phyloP scores from a whole-genome alignment of 2,888 invertebrate genomes.

The Myopa testacea region DNA sequence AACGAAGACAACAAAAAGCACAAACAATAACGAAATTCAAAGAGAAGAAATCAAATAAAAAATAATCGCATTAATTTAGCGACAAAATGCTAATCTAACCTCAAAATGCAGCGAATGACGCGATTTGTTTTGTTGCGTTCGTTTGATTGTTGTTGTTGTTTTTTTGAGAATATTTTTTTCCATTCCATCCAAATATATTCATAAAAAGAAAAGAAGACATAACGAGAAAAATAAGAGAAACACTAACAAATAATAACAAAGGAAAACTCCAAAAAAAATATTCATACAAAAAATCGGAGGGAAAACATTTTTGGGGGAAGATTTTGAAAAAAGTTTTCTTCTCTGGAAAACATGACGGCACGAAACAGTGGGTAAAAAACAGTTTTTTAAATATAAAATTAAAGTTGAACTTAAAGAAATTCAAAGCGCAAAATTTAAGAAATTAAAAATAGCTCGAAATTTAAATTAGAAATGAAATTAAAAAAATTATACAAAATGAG shows the following conservation, averaged over 20 bases:
- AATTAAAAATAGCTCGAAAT: background rate
- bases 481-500: too few species aligned
- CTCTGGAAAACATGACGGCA: background rate
- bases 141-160: background rate
- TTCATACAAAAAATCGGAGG: too few species aligned
- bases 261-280: background rate
- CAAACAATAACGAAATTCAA: background rate
- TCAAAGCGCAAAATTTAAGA: background rate
- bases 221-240: background rate
- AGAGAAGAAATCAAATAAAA: background rate
- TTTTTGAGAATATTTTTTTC: background rate
- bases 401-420: too few species aligned
- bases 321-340: background rate
- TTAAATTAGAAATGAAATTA: too few species aligned
- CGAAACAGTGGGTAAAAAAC: background rate
- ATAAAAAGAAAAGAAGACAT: background rate
- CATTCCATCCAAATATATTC: background rate
- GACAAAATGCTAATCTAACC: constrained; percentile 12
- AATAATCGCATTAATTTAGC: too few species aligned
- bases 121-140: background rate
- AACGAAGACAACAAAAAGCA: background rate
- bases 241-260: background rate
- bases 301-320: too few species aligned
- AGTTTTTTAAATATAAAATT: background rate
- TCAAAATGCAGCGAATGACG: constrained; percentile 12